phyloP scores from a whole-genome alignment of 2,888 invertebrate species.

The Rapana venosa region DNA sequence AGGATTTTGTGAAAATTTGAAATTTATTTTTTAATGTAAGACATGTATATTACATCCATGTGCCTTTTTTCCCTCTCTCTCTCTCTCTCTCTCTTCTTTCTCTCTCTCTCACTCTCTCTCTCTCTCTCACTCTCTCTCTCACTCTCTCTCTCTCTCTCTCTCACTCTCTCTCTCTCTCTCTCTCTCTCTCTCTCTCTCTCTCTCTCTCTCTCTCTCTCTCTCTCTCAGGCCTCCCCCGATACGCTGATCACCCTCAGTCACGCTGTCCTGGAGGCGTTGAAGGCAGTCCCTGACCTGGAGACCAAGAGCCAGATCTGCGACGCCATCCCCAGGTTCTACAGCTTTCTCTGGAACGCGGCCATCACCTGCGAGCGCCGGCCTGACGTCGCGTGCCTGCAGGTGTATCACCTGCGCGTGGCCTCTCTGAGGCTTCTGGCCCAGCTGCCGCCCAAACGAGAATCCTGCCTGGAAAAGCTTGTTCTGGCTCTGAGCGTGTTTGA shows the following conservation, averaged over 20 bases:
- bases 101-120: not conserved
- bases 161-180: too few relatives aligned
- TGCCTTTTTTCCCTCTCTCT: not conserved
- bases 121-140: too few relatives aligned
- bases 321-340: conserved; percentile 31
- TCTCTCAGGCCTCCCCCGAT: not conserved
- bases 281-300: not conserved
- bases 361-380: not conserved
- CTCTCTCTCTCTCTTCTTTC: not conserved
- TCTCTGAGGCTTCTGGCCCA: conserved; percentile 15
- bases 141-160: too few relatives aligned
- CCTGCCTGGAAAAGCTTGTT: conserved; percentile 20
- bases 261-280: not conserved
- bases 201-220: too few relatives aligned
- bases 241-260: not conserved
- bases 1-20: too few relatives aligned
- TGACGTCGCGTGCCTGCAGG: not conserved
- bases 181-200: too few relatives aligned
- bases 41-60: too few relatives aligned
- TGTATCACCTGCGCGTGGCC: conserved; percentile 21
- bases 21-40: too few relatives aligned
- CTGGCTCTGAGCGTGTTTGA: conserved; percentile 34
- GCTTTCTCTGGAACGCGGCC: conserved; percentile 41
- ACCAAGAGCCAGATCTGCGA: not conserved
- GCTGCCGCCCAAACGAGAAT: not conserved